Conservation (phyloP, 2,113 vertebrate genomes). For the Neoarius graeffei region DNA sequence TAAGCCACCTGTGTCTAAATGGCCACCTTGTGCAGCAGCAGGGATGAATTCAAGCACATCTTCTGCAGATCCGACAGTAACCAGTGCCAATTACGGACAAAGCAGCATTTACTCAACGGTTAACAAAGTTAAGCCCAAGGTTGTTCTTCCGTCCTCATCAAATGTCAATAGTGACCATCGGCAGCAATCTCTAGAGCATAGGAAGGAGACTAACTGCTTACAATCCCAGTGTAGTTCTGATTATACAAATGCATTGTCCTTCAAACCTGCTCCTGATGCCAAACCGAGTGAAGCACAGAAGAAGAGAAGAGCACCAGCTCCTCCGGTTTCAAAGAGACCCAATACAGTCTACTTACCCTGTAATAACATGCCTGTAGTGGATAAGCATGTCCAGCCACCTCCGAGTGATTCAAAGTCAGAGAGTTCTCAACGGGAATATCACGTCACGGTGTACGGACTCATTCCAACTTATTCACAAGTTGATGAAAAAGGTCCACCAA, state of each 20-base stretch:
- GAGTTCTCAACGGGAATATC: slow-evolving; percentile 44
- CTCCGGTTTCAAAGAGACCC: slow-evolving; percentile 81
- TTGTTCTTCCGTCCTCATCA: slow-evolving; percentile 52
- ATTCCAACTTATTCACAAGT: slow-evolving; percentile 33
- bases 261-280: slow-evolving; percentile 55
- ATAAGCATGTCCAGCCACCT: background rate
- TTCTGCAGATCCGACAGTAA: slow-evolving; percentile 49
- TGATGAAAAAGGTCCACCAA: background rate
- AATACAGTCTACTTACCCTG: slow-evolving; percentile 73
- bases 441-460: slow-evolving; percentile 50
- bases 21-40: slow-evolving; percentile 62
- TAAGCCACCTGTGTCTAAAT: slow-evolving; percentile 76
- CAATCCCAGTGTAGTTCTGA: slow-evolving; percentile 62
- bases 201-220: background rate
- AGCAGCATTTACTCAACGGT: slow-evolving; percentile 65
- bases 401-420: slow-evolving; percentile 21
- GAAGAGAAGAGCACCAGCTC: slow-evolving; percentile 77
- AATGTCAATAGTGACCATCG: background rate
- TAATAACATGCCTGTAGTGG: background rate
- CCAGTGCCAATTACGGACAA: slow-evolving; percentile 55
- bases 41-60: slow-evolving; percentile 2
- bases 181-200: background rate
- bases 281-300: slow-evolving; percentile 63
- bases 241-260: slow-evolving; percentile 53
- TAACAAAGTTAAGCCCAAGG: slow-evolving; percentile 68